A percentile compares a stretch with the other conserved stretches of the same genome.
phyloP scores from a whole-genome alignment of 1,140 invertebrate species.

The Leptinotarsa undecemlineata region DNA sequence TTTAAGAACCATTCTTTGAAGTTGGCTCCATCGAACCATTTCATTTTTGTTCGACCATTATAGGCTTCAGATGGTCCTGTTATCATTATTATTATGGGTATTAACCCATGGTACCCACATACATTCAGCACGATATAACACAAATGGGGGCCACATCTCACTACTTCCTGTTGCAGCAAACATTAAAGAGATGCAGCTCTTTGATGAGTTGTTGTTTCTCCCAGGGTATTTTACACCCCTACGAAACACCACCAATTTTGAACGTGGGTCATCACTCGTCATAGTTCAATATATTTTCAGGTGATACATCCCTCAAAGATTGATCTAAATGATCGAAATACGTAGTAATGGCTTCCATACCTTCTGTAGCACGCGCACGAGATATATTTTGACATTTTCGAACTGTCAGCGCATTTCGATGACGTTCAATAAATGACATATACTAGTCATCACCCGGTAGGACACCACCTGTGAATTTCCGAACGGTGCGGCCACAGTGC shows the following conservation, averaged over 20 bases:
- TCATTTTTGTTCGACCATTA: too few species aligned
- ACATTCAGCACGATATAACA: slow-evolving; percentile 7
- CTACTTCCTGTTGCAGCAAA: slow-evolving; percentile 16
- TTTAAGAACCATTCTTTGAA: too few species aligned
- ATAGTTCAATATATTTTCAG: slow-evolving; percentile 48
- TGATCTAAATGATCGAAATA: not conserved
- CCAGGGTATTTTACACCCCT: slow-evolving; percentile 52
- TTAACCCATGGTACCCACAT: slow-evolving; percentile 4
- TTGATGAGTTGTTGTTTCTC: slow-evolving; percentile 45
- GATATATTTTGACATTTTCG: not conserved
- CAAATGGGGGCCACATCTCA: not conserved
- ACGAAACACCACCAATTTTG: slow-evolving; percentile 47
- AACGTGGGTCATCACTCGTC: slow-evolving; percentile 54
- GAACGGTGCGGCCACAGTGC: not conserved
- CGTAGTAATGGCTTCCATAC: not conserved
- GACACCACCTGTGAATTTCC: not conserved
- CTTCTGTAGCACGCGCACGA: not conserved
- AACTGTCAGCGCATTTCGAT: not conserved
- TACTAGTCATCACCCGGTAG: too few species aligned
- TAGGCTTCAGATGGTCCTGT: not conserved
- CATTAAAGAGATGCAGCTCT: slow-evolving; percentile 25
- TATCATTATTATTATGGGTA: too few species aligned
- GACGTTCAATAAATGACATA: too few species aligned
- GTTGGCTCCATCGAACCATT: too few species aligned
- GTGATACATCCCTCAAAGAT: slow-evolving; percentile 24